Evolutionary conservation across 2,888 invertebrate species (phyloP).

Genomic region (Abrostola triplasia): DNA sequence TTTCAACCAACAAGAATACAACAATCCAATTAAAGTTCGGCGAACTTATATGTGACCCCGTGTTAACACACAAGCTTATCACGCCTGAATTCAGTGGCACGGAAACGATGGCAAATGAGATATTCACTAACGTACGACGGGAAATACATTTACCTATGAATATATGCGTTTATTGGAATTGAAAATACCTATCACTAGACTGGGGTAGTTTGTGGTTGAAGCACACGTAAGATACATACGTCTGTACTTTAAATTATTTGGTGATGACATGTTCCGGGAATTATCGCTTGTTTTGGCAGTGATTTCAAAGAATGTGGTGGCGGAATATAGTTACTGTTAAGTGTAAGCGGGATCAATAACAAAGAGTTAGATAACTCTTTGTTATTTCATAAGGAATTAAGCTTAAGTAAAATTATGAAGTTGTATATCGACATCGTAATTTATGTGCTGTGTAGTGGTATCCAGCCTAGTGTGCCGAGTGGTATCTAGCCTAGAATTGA

Average conservation of each 20-base stretch:
- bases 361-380: no score
- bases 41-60: slow-evolving; percentile 35
- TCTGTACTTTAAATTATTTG: slow-evolving; percentile 26
- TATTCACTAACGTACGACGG: slow-evolving; percentile 43
- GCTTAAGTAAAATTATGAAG: no score
- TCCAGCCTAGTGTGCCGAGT: no score
- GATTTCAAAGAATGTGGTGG: no score
- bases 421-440: no score
- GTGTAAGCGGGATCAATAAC: no score
- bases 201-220: slow-evolving; percentile 45
- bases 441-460: no score
- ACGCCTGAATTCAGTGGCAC: slow-evolving; percentile 45
- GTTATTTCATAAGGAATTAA: no score
- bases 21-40: slow-evolving; percentile 46
- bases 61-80: slow-evolving; percentile 46
- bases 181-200: slow-evolving; percentile 33
- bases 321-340: no score
- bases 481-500: no score
- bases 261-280: background rate
- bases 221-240: slow-evolving; percentile 3
- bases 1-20: slow-evolving; percentile 2
- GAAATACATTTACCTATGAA: slow-evolving; percentile 40
- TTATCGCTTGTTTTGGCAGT: background rate
- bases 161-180: slow-evolving; percentile 46
- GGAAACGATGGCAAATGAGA: slow-evolving; percentile 52